phyloP scores from a whole-genome alignment of 1,140 invertebrate species.

The Micrasema minimum region DNA sequence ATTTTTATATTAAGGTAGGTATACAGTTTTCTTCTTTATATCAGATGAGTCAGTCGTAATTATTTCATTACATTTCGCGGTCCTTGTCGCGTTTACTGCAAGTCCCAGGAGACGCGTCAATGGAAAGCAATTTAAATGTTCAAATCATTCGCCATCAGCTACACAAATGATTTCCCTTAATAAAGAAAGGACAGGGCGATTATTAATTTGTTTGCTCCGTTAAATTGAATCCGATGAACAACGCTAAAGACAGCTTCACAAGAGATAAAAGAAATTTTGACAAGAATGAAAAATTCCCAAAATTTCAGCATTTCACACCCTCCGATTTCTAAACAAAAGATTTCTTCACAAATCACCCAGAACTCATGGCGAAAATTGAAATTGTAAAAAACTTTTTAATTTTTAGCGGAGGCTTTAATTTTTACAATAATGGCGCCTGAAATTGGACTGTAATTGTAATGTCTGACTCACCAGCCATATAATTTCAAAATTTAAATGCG shows the following conservation, averaged over 20 bases:
- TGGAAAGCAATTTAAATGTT: conserved; percentile 2
- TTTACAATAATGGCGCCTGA: conserved; percentile 12
- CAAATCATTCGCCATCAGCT: background rate
- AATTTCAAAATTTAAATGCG: conserved; percentile 53
- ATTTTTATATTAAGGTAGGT: too few species aligned
- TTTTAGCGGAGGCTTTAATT: conserved; percentile 28
- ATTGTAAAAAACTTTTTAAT: conserved; percentile 27
- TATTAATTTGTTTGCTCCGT: conserved; percentile 22
- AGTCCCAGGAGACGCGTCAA: background rate
- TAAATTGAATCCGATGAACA: conserved; percentile 30
- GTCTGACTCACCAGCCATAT: conserved; percentile 47
- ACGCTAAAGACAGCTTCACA: conserved; percentile 6
- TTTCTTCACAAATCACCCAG: conserved; percentile 6
- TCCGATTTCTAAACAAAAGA: conserved; percentile 21
- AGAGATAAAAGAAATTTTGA: conserved; percentile 22
- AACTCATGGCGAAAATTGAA: conserved; percentile 29
- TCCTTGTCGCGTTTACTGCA: too few species aligned
- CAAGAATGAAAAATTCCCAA: conserved; percentile 8
- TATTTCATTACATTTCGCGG: too few species aligned
- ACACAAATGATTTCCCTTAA: conserved; percentile 6
- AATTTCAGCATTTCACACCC: conserved; percentile 18
- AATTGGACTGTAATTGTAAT: conserved; percentile 42
- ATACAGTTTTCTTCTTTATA: too few species aligned
- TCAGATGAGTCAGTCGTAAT: too few species aligned
- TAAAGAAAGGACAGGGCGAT: conserved; percentile 19